A percentile compares a stretch with the other conserved stretches of the same genome.
phyloP scores from a whole-genome alignment of 2,113 vertebrate genomes.

The Trematomus loennbergii region DNA sequence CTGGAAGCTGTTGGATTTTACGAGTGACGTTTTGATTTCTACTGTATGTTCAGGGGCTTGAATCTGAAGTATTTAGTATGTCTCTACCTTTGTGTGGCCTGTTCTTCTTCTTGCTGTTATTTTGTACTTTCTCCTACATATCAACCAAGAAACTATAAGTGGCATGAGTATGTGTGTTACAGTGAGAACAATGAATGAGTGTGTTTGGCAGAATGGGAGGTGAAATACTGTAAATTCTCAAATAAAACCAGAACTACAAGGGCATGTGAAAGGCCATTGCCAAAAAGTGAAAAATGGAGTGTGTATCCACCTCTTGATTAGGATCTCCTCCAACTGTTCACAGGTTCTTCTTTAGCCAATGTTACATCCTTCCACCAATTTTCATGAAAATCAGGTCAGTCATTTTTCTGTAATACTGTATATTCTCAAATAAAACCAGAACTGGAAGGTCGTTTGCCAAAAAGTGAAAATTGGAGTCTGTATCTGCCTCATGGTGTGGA shows the following conservation, averaged over 20 bases:
- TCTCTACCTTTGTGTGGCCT: slow-evolving; percentile 78
- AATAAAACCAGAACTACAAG: slow-evolving; percentile 2
- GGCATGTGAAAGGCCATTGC: too few relatives aligned
- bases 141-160: slow-evolving; percentile 62
- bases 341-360: too few relatives aligned
- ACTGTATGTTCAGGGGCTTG: slow-evolving; percentile 52
- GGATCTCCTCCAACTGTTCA: too few relatives aligned
- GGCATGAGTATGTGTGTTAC: slow-evolving; percentile 47
- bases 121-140: slow-evolving; percentile 76
- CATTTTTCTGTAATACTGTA: too few relatives aligned
- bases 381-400: too few relatives aligned
- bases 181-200: slow-evolving; percentile 38
- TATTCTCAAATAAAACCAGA: too few relatives aligned
- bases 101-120: slow-evolving; percentile 70
- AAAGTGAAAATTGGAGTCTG: too few relatives aligned
- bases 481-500: too few relatives aligned
- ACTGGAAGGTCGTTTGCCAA: too few relatives aligned
- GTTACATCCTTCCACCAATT: too few relatives aligned
- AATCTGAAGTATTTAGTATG: slow-evolving; percentile 62
- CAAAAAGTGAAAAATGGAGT: too few relatives aligned
- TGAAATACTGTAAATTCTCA: slow-evolving; percentile 56
- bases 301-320: too few relatives aligned
- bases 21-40: slow-evolving; percentile 40
- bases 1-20: slow-evolving; percentile 31
- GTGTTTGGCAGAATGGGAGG: slow-evolving; percentile 26